Evolutionary conservation across 2,888 invertebrate species (phyloP).

Genomic region (Tipula unca): DNA sequence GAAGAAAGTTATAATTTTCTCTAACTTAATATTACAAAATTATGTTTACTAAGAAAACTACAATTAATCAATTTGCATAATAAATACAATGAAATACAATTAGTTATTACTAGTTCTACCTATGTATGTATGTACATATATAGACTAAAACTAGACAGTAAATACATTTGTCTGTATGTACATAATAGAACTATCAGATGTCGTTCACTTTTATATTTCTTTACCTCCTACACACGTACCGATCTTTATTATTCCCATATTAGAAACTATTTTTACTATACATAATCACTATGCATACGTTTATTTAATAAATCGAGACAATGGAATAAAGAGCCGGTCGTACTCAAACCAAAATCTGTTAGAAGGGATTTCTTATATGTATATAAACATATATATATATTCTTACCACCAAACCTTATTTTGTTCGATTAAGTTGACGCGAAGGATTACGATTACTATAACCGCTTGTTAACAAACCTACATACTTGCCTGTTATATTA

Average conservation of each 20-base stretch:
- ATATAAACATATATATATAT: neutral
- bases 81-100: neutral
- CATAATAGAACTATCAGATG: neutral
- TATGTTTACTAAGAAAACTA: neutral
- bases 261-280: neutral
- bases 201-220: neutral
- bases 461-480: neutral
- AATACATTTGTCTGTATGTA: too few species aligned
- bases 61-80: neutral
- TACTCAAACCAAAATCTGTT: neutral
- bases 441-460: neutral
- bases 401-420: too few species aligned
- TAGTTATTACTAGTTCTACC: neutral
- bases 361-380: neutral
- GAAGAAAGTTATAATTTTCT: too few species aligned
- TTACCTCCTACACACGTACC: neutral
- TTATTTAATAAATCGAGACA: neutral
- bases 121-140: neutral
- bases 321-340: neutral
- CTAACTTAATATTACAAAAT: neutral
- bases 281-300: neutral
- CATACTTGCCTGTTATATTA: neutral
- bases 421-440: neutral
- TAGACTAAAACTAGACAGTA: too few species aligned
- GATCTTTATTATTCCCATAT: neutral